A percentile compares a stretch with the other conserved stretches of the same genome.
phyloP scores from a whole-genome alignment of 2,113 vertebrate genomes.

The Spermophilus dauricus region DNA sequence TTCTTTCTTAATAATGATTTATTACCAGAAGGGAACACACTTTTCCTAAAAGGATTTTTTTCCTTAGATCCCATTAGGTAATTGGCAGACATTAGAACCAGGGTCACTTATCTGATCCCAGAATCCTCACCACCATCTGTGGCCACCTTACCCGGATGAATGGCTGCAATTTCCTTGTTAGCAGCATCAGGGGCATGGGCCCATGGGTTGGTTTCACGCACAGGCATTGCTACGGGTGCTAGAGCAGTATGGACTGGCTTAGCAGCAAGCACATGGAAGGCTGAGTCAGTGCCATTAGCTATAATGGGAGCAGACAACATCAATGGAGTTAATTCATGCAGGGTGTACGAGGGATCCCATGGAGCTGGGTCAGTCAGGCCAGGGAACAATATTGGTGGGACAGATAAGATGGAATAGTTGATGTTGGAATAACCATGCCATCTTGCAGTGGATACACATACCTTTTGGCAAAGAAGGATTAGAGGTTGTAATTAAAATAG shows the following conservation, averaged over 20 bases:
- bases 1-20: not conserved
- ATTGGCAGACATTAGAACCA: conserved; percentile 63
- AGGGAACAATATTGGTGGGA: conserved; percentile 58
- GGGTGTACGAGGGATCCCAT: conserved; percentile 78
- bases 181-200: conserved; percentile 92
- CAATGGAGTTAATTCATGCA: conserved; percentile 90
- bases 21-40: conserved; percentile 33
- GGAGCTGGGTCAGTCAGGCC: conserved; percentile 77
- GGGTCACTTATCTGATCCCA: conserved; percentile 78
- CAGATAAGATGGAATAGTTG: conserved; percentile 72
- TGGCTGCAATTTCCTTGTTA: conserved; percentile 88
- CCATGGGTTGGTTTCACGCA: conserved; percentile 99
- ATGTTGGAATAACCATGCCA: conserved; percentile 27
- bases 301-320: conserved; percentile 93
- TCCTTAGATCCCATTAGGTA: conserved; percentile 75
- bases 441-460: conserved; percentile 22
- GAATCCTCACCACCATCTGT: conserved; percentile 83
- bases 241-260: conserved; percentile 90
- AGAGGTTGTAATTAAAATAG: conserved; percentile 7
- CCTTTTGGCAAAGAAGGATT: conserved; percentile 34
- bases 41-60: conserved; percentile 71
- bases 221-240: conserved; percentile 93
- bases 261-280: conserved; percentile 93
- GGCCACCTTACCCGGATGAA: conserved; percentile 91
- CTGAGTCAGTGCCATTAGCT: conserved; percentile 96